Evolutionary conservation across 2,113 vertebrate genomes (phyloP).

Genomic region (Phocoena sinus): DNA sequence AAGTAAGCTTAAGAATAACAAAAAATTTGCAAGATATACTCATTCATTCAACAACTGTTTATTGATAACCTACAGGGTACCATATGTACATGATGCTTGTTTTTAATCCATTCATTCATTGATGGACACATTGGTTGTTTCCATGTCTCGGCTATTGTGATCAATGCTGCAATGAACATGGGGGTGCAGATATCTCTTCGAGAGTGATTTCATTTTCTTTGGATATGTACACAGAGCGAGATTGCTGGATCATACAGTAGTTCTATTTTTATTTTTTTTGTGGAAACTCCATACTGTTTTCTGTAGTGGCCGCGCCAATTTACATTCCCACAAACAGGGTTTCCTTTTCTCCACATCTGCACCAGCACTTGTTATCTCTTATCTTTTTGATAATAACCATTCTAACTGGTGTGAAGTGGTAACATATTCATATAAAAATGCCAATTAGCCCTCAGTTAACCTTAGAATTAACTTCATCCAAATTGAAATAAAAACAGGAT

Average conservation of each 20-base stretch:
- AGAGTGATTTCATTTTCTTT: not conserved
- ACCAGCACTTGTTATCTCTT: not conserved
- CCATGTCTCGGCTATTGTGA: not conserved
- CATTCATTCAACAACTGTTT: too few relatives aligned
- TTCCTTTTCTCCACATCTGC: not conserved
- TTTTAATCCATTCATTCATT: not conserved
- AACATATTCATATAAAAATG: not conserved
- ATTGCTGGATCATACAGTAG: not conserved
- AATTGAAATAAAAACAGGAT: not conserved
- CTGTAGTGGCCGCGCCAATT: not conserved
- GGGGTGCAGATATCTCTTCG: not conserved
- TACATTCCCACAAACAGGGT: not conserved
- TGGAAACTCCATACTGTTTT: not conserved
- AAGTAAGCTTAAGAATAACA: not conserved
- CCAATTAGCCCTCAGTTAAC: not conserved
- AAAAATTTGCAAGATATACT: too few relatives aligned
- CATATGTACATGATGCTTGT: too few relatives aligned
- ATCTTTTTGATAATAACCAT: not conserved
- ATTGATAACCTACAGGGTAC: too few relatives aligned
- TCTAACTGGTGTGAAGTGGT: not conserved
- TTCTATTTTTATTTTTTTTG: not conserved
- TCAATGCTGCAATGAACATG: not conserved
- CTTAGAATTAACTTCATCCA: not conserved
- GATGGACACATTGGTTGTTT: not conserved
- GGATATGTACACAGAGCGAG: not conserved